A percentile compares a stretch with the other conserved stretches of the same genome.
These are phyloP conservation scores for Acanthoscelides obtectus DNA, from an alignment of 2,888 invertebrate genomes.

Conservation along the genomic window DNA sequence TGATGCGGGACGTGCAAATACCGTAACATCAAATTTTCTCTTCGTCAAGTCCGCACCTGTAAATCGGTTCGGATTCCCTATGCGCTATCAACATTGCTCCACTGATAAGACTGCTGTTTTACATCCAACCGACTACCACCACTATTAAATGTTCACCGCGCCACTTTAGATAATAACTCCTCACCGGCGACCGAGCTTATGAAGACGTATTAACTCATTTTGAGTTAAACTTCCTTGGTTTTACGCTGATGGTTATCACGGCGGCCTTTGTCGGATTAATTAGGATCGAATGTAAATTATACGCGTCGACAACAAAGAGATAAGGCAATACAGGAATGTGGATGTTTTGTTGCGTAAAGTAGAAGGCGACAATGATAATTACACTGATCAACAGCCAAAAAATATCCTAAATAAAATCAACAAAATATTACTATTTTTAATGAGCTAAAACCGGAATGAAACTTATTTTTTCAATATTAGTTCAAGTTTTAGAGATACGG, in stretches of 20 bases:
- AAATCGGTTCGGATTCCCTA: slow-evolving; percentile 30
- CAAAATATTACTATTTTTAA: too few species aligned
- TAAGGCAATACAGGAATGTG: slow-evolving; percentile 7
- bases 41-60: not conserved
- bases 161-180: slow-evolving; percentile 39
- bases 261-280: not conserved
- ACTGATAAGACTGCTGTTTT: slow-evolving; percentile 43
- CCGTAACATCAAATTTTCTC: too few species aligned
- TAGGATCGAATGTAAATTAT: slow-evolving; percentile 5
- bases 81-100: slow-evolving; percentile 40
- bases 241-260: slow-evolving; percentile 17
- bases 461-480: too few species aligned
- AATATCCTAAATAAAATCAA: too few species aligned
- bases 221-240: slow-evolving; percentile 22
- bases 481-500: too few species aligned
- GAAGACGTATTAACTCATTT: slow-evolving; percentile 22
- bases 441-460: too few species aligned
- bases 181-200: slow-evolving; percentile 19
- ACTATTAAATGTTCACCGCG: slow-evolving; percentile 41
- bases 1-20: too few species aligned
- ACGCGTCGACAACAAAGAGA: not conserved
- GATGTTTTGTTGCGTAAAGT: slow-evolving; percentile 4
- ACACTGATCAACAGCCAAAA: too few species aligned
- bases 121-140: slow-evolving; percentile 39
- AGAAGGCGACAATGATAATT: not conserved